phyloP scores from a whole-genome alignment of 1,140 invertebrate genomes.

The Drosophila trapezifrons region DNA sequence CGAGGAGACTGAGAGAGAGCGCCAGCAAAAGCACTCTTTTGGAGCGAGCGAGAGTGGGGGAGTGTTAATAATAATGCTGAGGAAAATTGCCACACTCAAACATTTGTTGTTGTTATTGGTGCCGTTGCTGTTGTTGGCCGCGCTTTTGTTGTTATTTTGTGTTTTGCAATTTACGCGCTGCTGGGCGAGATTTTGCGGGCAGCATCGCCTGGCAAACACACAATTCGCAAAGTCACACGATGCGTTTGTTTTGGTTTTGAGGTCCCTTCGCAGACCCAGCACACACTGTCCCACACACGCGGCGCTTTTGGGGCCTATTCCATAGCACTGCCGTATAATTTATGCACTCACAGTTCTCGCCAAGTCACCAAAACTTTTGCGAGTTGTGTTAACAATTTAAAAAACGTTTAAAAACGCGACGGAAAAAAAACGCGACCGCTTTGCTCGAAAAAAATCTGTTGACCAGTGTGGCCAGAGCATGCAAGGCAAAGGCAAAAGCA shows the following conservation, averaged over 20 bases:
- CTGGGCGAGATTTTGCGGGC: constrained; percentile 26
- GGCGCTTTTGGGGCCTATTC: background rate
- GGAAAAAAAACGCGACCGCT: constrained; percentile 16
- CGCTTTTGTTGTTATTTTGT: constrained; percentile 13
- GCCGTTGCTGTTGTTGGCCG: constrained; percentile 2
- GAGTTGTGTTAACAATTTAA: constrained; percentile 22
- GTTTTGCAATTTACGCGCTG: constrained; percentile 14
- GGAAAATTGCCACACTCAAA: constrained; percentile 39
- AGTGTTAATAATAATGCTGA: constrained; percentile 68
- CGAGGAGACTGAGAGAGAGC: constrained; percentile 19
- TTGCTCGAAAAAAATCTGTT: constrained; percentile 15
- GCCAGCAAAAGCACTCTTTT: constrained; percentile 9
- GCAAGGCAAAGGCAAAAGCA: background rate
- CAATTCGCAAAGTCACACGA: constrained; percentile 31
- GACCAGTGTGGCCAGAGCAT: constrained; percentile 7
- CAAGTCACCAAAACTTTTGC: background rate
- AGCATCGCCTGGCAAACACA: constrained; percentile 28
- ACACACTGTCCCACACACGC: background rate
- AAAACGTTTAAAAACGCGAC: constrained; percentile 18
- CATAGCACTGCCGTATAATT: background rate
- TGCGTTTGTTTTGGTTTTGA: constrained; percentile 28
- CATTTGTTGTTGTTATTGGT: constrained; percentile 26
- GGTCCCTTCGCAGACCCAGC: background rate
- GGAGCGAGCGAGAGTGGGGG: constrained; percentile 28
- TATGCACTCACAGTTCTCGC: background rate